Conservation (phyloP, 2,888 invertebrate genomes). For the Autographa pulchrina region DNA sequence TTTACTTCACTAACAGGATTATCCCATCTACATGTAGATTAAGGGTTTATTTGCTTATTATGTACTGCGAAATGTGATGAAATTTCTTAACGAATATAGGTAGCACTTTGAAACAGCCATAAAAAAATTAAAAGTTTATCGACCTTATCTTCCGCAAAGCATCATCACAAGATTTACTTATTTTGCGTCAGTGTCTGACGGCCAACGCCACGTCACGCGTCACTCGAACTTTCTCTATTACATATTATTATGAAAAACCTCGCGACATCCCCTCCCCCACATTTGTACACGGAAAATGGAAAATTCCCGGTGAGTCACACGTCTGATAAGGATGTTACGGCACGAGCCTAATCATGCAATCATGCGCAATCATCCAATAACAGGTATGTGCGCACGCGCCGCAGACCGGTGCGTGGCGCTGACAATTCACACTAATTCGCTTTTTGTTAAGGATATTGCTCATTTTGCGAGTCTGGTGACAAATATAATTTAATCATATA, state of each 20-base stretch:
- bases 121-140: background rate
- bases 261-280: slow-evolving; percentile 10
- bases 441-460: slow-evolving; percentile 52
- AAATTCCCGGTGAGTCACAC: slow-evolving; percentile 59
- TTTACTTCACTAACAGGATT: background rate
- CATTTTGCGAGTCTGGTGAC: slow-evolving; percentile 39
- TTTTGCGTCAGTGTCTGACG: background rate
- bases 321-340: slow-evolving; percentile 72
- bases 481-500: slow-evolving; percentile 22
- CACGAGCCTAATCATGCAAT: slow-evolving; percentile 66
- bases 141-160: background rate
- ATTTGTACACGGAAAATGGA: slow-evolving; percentile 42
- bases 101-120: background rate
- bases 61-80: background rate
- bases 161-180: background rate
- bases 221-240: background rate
- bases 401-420: slow-evolving; percentile 50
- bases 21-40: background rate
- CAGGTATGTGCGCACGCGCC: slow-evolving; percentile 53
- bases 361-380: slow-evolving; percentile 68
- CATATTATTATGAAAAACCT: background rate
- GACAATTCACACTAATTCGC: slow-evolving; percentile 52
- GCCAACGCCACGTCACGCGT: background rate
- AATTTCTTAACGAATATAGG: background rate
- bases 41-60: background rate